These are phyloP conservation scores for Mesocentrotus franciscanus DNA, from an alignment of 53 echinoderm and acorn worm species.

Conservation along the genomic window DNA sequence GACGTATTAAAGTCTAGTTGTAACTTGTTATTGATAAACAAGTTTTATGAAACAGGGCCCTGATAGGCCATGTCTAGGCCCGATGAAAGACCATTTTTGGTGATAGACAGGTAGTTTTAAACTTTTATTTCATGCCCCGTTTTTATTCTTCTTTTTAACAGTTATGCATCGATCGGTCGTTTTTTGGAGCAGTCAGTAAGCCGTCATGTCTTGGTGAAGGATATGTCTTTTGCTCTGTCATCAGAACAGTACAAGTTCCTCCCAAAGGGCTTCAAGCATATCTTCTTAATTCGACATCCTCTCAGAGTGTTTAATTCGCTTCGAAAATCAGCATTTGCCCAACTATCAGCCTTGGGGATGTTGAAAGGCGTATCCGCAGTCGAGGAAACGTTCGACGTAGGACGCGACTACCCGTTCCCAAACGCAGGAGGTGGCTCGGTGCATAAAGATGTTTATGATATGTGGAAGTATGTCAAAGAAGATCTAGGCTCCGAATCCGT, in stretches of 20 bases:
- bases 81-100: too few relatives aligned
- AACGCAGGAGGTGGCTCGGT: neutral
- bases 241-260: neutral
- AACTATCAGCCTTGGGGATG: neutral
- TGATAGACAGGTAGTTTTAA: too few relatives aligned
- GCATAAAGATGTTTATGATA: neutral
- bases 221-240: neutral
- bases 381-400: neutral
- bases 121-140: too few relatives aligned
- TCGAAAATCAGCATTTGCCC: neutral
- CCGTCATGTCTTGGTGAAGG: neutral
- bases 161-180: too few relatives aligned
- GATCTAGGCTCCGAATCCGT: slow-evolving; percentile 25
- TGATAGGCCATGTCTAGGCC: too few relatives aligned
- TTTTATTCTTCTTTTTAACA: too few relatives aligned
- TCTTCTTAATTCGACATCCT: neutral
- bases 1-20: too few relatives aligned
- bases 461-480: slow-evolving; percentile 47
- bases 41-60: too few relatives aligned
- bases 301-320: neutral
- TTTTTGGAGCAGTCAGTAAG: neutral
- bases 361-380: neutral
- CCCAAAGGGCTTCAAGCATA: neutral
- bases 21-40: too few relatives aligned
- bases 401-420: neutral